Percentiles rank a stretch among this genome's conserved stretches.
Evolutionary conservation across 2,113 vertebrate genomes (phyloP).

Genomic region (Planiliza haematocheilus): DNA sequence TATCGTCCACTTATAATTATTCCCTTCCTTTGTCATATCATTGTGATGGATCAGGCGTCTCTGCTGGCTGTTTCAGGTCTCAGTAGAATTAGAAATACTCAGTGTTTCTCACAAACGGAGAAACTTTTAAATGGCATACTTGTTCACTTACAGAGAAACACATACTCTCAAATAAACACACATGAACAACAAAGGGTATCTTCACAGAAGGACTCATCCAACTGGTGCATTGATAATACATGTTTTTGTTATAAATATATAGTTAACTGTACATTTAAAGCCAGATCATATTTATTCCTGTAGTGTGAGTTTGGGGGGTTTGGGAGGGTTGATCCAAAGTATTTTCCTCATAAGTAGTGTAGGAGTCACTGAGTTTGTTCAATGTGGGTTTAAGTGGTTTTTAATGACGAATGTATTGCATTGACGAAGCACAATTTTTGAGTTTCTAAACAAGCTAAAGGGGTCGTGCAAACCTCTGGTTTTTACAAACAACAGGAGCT

Average conservation of each 20-base stretch:
- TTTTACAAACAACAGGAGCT: constrained; percentile 30
- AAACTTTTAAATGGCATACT: constrained; percentile 18
- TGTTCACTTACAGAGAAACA: background rate
- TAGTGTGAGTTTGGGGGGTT: constrained; percentile 64
- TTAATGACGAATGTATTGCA: constrained; percentile 81
- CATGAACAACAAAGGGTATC: constrained; percentile 14
- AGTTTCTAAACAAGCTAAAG: constrained; percentile 64
- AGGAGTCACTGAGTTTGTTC: constrained; percentile 65
- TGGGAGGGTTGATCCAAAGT: constrained; percentile 71
- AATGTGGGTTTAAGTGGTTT: constrained; percentile 41
- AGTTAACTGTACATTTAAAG: constrained; percentile 79
- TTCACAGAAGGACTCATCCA: constrained; percentile 42
- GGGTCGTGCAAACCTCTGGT: background rate
- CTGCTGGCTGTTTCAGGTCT: constrained; percentile 41
- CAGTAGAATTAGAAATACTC: constrained; percentile 34
- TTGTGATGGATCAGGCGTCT: constrained; percentile 38
- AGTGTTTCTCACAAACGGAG: constrained; percentile 26
- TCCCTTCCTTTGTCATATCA: constrained; percentile 40
- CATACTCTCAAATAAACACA: constrained; percentile 31
- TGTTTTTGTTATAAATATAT: constrained; percentile 63
- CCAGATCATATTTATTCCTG: constrained; percentile 79
- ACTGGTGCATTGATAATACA: constrained; percentile 71
- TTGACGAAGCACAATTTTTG: constrained; percentile 82
- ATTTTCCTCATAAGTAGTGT: constrained; percentile 71
- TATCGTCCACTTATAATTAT: constrained; percentile 26